Conservation (phyloP, 2,888 invertebrate genomes). For the Aphodius sticticus region DNA sequence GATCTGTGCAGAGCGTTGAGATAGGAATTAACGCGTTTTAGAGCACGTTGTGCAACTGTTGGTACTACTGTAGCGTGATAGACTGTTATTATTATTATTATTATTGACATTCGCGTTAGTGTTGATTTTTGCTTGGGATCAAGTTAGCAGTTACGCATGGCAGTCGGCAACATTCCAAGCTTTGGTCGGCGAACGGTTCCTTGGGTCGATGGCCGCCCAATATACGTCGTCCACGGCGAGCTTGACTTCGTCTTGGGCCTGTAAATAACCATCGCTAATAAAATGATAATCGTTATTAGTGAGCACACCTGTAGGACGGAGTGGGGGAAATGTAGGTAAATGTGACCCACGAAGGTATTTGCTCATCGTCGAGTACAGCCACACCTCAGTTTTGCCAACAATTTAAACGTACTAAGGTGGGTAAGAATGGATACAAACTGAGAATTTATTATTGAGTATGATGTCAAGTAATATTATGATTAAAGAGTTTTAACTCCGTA, state of each 20-base stretch:
- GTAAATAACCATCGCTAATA: slow-evolving; percentile 51
- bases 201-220: slow-evolving; percentile 52
- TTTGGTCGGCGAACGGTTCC: slow-evolving; percentile 50
- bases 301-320: slow-evolving; percentile 45
- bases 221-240: slow-evolving; percentile 36
- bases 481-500: too few species aligned
- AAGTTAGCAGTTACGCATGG: slow-evolving; percentile 30
- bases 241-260: slow-evolving; percentile 45
- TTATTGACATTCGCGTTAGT: background rate
- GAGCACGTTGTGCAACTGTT: background rate
- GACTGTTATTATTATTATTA: background rate
- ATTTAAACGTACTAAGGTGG: background rate
- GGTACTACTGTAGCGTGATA: background rate
- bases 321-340: slow-evolving; percentile 47
- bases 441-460: background rate
- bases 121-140: background rate
- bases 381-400: background rate
- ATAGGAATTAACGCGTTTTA: background rate
- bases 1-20: background rate
- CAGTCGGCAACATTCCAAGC: slow-evolving; percentile 45
- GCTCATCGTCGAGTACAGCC: background rate
- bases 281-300: slow-evolving; percentile 51
- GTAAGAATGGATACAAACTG: background rate
- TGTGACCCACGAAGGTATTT: slow-evolving; percentile 44
- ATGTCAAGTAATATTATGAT: too few species aligned